phyloP scores from a whole-genome alignment of 1,140 invertebrate genomes.

The Cydia splendana region DNA sequence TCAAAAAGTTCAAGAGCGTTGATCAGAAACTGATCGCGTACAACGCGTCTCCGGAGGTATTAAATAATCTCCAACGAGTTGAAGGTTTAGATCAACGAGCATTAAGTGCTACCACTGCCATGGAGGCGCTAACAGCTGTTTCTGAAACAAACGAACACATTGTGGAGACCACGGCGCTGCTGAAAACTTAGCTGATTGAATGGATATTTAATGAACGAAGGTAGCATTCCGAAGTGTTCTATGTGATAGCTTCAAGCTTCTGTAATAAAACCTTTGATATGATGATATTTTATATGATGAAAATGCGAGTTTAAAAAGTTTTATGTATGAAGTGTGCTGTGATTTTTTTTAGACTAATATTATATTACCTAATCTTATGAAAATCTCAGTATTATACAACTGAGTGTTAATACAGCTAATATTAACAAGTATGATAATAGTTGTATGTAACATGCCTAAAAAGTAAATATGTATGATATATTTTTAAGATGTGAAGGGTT shows the following conservation, averaged over 20 bases:
- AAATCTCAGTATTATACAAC: not conserved
- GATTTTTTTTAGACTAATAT: not conserved
- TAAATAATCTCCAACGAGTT: constrained; percentile 46
- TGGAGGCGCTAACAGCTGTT: constrained; percentile 14
- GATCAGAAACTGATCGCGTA: constrained; percentile 84
- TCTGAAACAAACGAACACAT: not conserved
- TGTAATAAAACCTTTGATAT: too few species aligned
- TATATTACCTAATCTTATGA: not conserved
- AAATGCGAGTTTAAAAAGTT: too few species aligned
- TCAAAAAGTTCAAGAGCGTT: constrained; percentile 81
- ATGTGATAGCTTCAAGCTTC: not conserved
- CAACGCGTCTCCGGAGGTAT: constrained; percentile 82
- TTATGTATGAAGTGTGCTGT: not conserved
- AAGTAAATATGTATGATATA: too few species aligned
- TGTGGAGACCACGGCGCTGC: constrained; percentile 37
- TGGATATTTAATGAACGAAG: not conserved
- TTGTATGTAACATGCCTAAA: too few species aligned
- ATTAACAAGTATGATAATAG: too few species aligned
- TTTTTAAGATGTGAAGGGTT: too few species aligned
- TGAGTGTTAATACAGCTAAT: not conserved
- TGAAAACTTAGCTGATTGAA: not conserved
- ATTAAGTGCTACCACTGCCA: constrained; percentile 35
- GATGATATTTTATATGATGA: too few species aligned
- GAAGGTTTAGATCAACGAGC: constrained; percentile 40
- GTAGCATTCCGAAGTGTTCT: not conserved